Conservation (phyloP, 2,113 vertebrate genomes). For the Hystrix cristata region DNA sequence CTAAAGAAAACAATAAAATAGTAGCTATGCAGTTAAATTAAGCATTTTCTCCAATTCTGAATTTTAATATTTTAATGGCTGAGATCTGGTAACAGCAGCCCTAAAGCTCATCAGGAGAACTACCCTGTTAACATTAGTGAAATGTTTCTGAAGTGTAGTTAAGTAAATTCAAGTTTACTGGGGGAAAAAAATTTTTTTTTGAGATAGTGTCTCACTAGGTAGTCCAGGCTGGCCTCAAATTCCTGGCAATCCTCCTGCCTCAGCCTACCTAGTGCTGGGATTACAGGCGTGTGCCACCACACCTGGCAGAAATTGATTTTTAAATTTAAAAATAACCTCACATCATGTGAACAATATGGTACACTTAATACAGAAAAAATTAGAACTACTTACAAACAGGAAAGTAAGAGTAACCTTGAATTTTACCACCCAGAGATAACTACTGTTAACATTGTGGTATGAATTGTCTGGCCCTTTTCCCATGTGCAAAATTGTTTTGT, state of each 20-base stretch:
- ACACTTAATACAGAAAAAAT: background rate
- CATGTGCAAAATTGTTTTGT: background rate
- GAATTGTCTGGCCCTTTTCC: background rate
- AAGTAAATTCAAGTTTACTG: background rate
- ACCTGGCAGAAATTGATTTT: background rate
- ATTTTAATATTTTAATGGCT: background rate
- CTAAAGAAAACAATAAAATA: background rate
- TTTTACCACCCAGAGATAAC: background rate
- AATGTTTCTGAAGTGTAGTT: background rate
- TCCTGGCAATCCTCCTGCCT: background rate
- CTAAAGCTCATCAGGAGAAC: background rate
- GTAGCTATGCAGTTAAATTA: background rate
- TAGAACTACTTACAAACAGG: background rate
- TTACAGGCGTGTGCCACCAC: background rate
- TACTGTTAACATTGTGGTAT: background rate
- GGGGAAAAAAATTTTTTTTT: background rate
- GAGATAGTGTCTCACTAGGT: background rate
- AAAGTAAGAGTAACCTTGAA: background rate
- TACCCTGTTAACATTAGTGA: background rate
- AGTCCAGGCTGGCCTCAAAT: background rate
- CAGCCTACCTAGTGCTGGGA: background rate
- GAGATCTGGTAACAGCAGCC: background rate
- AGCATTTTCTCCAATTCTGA: background rate
- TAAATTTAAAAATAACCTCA: constrained; percentile 1
- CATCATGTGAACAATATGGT: background rate